These are phyloP conservation scores for Zonitis immaculata DNA, from an alignment of 2,888 invertebrate genomes.

Conservation along the genomic window DNA sequence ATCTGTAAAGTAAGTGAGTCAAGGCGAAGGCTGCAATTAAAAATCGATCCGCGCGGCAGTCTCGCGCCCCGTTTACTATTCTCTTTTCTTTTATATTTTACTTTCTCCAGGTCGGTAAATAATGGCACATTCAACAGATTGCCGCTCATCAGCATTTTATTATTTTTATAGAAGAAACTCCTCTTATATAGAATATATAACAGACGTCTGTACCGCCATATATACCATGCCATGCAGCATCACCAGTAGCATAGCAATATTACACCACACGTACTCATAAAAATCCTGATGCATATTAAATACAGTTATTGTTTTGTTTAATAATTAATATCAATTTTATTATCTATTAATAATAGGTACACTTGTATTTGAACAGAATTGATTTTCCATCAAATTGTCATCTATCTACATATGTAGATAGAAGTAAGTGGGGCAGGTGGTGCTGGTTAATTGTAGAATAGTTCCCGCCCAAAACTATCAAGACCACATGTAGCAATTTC, in stretches of 20 bases:
- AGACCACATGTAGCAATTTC: slow-evolving; percentile 44
- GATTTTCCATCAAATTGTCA: slow-evolving; percentile 12
- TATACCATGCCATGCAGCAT: no score
- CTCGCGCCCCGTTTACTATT: slow-evolving; percentile 24
- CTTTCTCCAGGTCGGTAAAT: slow-evolving; percentile 41
- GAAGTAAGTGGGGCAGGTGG: slow-evolving; percentile 11
- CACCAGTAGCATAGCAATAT: slow-evolving; percentile 7
- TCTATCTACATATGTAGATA: no score
- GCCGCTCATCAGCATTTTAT: slow-evolving; percentile 49
- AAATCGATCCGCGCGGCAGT: slow-evolving; percentile 46
- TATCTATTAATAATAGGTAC: no score
- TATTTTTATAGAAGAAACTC: slow-evolving; percentile 45
- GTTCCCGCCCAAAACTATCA: slow-evolving; percentile 28
- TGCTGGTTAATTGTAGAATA: background rate
- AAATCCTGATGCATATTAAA: no score
- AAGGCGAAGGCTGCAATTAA: slow-evolving; percentile 53
- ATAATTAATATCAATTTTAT: no score
- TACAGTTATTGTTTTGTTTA: no score
- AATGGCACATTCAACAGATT: slow-evolving; percentile 50
- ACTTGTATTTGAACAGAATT: no score
- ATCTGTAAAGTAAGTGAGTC: slow-evolving; percentile 50
- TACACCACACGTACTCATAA: no score
- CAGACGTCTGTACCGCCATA: no score
- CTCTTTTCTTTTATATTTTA: slow-evolving; percentile 35
- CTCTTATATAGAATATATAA: slow-evolving; percentile 24